Evolutionary conservation across 2,113 vertebrate species (phyloP), one percentile per base, ranked within the genome.

Genomic region (Todiramphus saurophagus): DNA sequence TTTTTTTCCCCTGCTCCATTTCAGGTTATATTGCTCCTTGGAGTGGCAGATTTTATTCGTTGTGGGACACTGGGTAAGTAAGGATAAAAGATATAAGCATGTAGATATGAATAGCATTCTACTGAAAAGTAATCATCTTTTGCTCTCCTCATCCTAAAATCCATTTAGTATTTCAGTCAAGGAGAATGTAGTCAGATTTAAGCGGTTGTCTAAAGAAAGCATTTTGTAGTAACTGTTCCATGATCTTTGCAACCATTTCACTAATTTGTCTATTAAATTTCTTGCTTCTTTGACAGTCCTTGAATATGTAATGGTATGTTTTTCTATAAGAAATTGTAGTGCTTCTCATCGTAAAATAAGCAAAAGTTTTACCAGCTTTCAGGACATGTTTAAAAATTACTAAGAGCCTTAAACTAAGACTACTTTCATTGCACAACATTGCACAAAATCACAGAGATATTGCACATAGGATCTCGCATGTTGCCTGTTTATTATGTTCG

Each of bases 31-130:
- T 99, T 70, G 99, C 99, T 93, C 99, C 99, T 8, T 99, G 99
- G 99, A 99, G 99, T 97, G 99, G 99, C 69, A 99, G 99, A 63
- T 99, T 99, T 98, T 99, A 99, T 93, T 99, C 99, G 28, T 90
- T 99, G 51, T 99, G 99, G 99, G 99, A 99, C 97, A 99, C 99
- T 30, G 99, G 99, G 99, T 99, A 98, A 99, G 99, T 97, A 91
- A 68, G n/a, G 33, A 83, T 75, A 75, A 59, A 94, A 37, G 35
- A 68, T 35, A 67, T 48, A 63, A 90, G 23, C 8, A 63, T 72
- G 88, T 86, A 80, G 21, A 20, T 92, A 88, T 44, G 2, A 2
- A 12, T 72, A 84, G 30, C 43, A 43, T 89, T 89, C 76, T 85
- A n/a, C 51, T 87, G 66, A 77, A 85, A 90, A 78, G 31, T 64